A percentile compares a stretch with the other conserved stretches of the same genome.
These are phyloP conservation scores for Drosophila seguyi DNA, from an alignment of 1,140 invertebrate genomes.

Conservation along the genomic window DNA sequence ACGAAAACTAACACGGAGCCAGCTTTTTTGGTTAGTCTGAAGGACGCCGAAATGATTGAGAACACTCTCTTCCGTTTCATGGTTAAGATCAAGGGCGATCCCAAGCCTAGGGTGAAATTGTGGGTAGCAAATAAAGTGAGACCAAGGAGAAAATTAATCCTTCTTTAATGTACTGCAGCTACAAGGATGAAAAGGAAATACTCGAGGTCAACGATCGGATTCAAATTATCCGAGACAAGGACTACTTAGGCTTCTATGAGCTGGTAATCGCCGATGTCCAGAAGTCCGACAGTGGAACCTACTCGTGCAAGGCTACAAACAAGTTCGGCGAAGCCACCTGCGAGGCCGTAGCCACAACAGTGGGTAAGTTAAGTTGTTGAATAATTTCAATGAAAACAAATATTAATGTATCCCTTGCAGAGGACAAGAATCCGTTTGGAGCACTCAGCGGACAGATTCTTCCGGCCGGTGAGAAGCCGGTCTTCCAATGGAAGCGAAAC, in stretches of 20 bases:
- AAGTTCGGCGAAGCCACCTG: constrained; percentile 91
- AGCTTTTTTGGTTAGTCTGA: constrained; percentile 92
- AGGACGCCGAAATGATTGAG: constrained; percentile 94
- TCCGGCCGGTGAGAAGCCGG: constrained; percentile 91
- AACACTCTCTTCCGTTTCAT: constrained; percentile 95
- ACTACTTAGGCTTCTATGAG: constrained; percentile 95
- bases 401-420: constrained; percentile 73
- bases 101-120: constrained; percentile 94
- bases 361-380: constrained; percentile 87
- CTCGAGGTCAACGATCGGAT: constrained; percentile 89
- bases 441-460: constrained; percentile 89
- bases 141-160: not conserved
- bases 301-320: constrained; percentile 95
- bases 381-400: not conserved
- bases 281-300: constrained; percentile 93
- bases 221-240: constrained; percentile 90
- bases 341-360: constrained; percentile 92
- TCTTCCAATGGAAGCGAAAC: constrained; percentile 96
- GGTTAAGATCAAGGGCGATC: constrained; percentile 94
- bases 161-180: constrained; percentile 87
- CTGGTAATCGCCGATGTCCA: constrained; percentile 94
- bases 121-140: constrained; percentile 86
- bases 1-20: constrained; percentile 90
- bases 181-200: constrained; percentile 92
- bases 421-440: constrained; percentile 93